Evolutionary conservation across 2,797 vertebrate genomes (phyloP).

Genomic region (Mormyrops attenuatus): DNA sequence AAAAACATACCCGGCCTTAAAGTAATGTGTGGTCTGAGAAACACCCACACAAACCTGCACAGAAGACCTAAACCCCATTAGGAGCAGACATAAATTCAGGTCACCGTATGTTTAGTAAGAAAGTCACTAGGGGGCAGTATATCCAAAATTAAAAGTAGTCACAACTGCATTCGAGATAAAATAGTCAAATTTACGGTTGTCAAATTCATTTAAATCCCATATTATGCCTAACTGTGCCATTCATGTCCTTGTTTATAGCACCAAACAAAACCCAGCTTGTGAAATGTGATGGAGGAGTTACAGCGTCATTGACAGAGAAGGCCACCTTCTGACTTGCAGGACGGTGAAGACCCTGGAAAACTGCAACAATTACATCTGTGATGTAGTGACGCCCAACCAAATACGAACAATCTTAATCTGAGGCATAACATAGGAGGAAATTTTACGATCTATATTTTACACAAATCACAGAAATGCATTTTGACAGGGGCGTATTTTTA

Average conservation of each 20-base stretch:
- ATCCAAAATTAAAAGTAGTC: not conserved
- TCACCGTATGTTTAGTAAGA: not conserved
- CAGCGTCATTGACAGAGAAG: not conserved
- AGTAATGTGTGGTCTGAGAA: not conserved
- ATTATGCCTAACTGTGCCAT: not conserved
- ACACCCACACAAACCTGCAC: not conserved
- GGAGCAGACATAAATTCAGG: not conserved
- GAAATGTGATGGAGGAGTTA: not conserved
- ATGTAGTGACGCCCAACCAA: not conserved
- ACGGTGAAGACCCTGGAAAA: not conserved
- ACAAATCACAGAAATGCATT: not conserved
- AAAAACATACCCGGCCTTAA: not conserved
- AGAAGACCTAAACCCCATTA: not conserved
- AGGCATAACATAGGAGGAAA: not conserved
- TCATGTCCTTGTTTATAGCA: not conserved
- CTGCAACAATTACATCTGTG: not conserved
- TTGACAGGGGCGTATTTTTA: not conserved
- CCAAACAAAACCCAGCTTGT: not conserved
- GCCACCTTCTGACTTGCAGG: not conserved
- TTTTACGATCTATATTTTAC: not conserved
- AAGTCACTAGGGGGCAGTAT: not conserved
- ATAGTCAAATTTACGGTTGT: not conserved
- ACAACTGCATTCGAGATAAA: not conserved
- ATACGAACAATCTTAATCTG: not conserved
- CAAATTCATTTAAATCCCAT: not conserved